Base-by-base conservation (phyloP, 2,888 invertebrate species). In the Epinotia demarniana region DNA sequence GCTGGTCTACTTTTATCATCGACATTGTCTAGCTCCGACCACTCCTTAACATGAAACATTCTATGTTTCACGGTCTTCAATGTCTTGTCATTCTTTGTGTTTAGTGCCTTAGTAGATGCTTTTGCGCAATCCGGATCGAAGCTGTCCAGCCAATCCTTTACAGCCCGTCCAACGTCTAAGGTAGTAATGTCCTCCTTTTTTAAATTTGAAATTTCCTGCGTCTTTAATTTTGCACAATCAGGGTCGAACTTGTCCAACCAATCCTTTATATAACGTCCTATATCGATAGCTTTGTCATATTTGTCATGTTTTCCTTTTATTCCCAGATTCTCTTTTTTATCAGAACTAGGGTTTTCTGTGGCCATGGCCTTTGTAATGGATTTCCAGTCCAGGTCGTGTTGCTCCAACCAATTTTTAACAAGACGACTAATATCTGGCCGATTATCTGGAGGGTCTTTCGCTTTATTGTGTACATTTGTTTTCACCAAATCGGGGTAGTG, bases 61-160 rank as follows among this genome's bases (percentile, higher is more conserved):
- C 0, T 53, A n/a, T 53, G 49, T n/a, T n/a, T 53, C n/a, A 53
- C 6, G 33, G 33, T 8, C 33, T 33, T 33, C 33, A 33, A 53
- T 53, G 5, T 53, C 0, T 16, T 5, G 2, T 53, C n/a, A 4
- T 16, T 53, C 5, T 4, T n/a, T 4, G 5, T 16, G 4, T n/a
- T 49, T 3, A 3, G 0, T 53, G 49, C 16, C 4, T 53, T 16
- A 6, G 5, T 53, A 6, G 5, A 6, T 4, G 5, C 1, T 53
- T 53, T 53, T n/a, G 49, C 49, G 4, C 4, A 16, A 49, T 49
- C 49, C 49, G 49, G 49, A 16, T 49, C 49, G 6, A 53, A 53
- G 6, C 49, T 53, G 49, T 53, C 49, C 49, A 53, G 11, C 66
- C 66, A 66, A 66, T 53, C 12, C 33, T 66, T 66, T 5, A 66